Conservation (phyloP, 1,140 invertebrate species). For the Trachelipus rathkii region DNA sequence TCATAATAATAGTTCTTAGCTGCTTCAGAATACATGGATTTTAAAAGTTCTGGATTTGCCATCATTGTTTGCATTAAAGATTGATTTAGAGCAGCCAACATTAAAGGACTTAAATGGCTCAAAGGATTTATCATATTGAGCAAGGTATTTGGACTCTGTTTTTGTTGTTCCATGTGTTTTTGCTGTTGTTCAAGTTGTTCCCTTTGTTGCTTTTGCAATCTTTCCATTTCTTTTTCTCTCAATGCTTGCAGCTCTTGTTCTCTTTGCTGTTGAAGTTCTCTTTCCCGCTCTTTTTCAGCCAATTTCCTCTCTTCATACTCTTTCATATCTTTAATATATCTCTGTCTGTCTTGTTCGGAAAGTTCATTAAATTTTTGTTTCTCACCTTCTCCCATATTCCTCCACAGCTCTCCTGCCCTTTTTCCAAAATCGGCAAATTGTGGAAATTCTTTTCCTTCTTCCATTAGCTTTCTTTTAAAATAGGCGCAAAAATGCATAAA, state of each 20-base stretch:
- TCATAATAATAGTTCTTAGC: slow-evolving; percentile 44
- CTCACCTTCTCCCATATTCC: slow-evolving; percentile 44
- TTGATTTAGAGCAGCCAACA: slow-evolving; percentile 45
- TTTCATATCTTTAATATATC: slow-evolving; percentile 46
- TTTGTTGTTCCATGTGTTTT: slow-evolving; percentile 44
- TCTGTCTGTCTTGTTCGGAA: slow-evolving; percentile 43
- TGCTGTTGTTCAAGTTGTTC: slow-evolving; percentile 45
- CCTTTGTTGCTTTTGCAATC: slow-evolving; percentile 43
- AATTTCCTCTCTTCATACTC: slow-evolving; percentile 45
- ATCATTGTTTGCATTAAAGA: slow-evolving; percentile 45
- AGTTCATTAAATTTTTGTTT: slow-evolving; percentile 44
- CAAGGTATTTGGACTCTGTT: slow-evolving; percentile 36
- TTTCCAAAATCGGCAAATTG: slow-evolving; percentile 46
- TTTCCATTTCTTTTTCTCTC: slow-evolving; percentile 44
- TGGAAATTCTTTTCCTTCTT: slow-evolving; percentile 45
- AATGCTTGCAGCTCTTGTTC: slow-evolving; percentile 44
- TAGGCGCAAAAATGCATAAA: slow-evolving; percentile 46
- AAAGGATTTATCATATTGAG: slow-evolving; percentile 43
- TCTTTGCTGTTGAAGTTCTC: slow-evolving; percentile 42
- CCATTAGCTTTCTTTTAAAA: slow-evolving; percentile 45
- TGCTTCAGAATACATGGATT: slow-evolving; percentile 44
- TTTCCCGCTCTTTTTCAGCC: slow-evolving; percentile 43
- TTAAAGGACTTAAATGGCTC: slow-evolving; percentile 41
- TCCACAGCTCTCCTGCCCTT: slow-evolving; percentile 43
- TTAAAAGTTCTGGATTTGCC: slow-evolving; percentile 45